Evolutionary conservation across 1,140 invertebrate species (phyloP).

Genomic region (Drosophila quadrilineata): DNA sequence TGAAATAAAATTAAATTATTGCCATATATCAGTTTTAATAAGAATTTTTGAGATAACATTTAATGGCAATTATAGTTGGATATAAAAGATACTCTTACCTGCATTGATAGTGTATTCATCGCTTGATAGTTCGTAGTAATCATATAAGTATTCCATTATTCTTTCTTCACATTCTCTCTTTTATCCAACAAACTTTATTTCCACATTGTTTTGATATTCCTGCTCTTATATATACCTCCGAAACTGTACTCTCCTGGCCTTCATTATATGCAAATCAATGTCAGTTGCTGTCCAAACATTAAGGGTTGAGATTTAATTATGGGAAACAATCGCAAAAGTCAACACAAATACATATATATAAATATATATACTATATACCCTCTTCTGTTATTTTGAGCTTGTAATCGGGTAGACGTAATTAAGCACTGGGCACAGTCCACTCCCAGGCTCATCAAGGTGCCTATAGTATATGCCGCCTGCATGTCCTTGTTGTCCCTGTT

Average conservation of each 20-base stretch:
- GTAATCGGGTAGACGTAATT: slow-evolving; percentile 60
- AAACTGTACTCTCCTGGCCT: slow-evolving; percentile 1
- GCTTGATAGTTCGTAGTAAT: no score
- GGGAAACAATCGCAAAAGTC: slow-evolving; percentile 66
- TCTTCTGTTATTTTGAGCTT: slow-evolving; percentile 7
- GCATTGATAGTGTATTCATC: no score
- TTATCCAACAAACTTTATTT: no score
- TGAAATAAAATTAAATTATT: not conserved
- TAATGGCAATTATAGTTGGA: no score
- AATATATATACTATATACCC: not conserved
- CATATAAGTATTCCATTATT: no score
- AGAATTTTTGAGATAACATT: no score
- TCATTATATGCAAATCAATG: slow-evolving; percentile 9
- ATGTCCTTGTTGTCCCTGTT: not conserved
- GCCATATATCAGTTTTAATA: no score
- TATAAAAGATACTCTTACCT: no score
- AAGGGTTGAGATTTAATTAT: slow-evolving; percentile 76
- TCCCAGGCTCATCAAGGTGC: slow-evolving; percentile 26
- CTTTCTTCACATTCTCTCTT: no score
- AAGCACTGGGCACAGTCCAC: slow-evolving; percentile 51
- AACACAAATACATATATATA: slow-evolving; percentile 46
- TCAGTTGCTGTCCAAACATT: not conserved
- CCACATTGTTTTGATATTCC: no score
- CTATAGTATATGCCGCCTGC: slow-evolving; percentile 10
- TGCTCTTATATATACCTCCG: no score